phyloP scores from a whole-genome alignment of 64 coral and sea anemone species.

The Pocillopora verrucosa region DNA sequence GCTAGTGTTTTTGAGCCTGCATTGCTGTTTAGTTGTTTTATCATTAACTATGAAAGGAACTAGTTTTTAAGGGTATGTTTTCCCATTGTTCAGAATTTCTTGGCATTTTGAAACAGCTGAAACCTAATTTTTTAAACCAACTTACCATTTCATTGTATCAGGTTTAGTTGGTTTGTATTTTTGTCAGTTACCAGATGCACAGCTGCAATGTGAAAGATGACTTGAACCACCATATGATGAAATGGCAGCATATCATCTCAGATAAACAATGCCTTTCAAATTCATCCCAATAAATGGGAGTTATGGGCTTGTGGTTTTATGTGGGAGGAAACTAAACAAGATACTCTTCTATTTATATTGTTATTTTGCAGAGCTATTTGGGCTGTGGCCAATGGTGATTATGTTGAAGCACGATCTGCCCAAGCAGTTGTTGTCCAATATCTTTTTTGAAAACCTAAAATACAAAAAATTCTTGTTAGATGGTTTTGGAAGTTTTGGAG shows the following conservation, averaged over 20 bases:
- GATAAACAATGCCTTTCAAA: slow-evolving; percentile 4
- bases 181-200: slow-evolving; percentile 85
- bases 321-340: not conserved
- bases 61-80: too few relatives aligned
- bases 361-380: slow-evolving; percentile 68
- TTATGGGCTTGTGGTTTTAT: not conserved
- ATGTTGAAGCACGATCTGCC: slow-evolving; percentile 73
- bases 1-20: too few relatives aligned
- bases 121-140: not conserved
- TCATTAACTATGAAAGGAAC: too few relatives aligned
- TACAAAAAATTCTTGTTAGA: too few relatives aligned
- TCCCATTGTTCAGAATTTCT: too few relatives aligned
- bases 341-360: not conserved
- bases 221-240: slow-evolving; percentile 94
- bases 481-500: too few relatives aligned
- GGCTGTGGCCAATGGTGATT: slow-evolving; percentile 82
- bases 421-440: slow-evolving; percentile 82
- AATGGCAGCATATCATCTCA: slow-evolving; percentile 79
- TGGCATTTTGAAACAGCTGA: too few relatives aligned
- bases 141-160: not conserved
- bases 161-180: too few relatives aligned
- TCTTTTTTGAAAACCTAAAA: slow-evolving; percentile 38
- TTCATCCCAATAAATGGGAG: not conserved
- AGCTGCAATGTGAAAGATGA: slow-evolving; percentile 74
- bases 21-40: too few relatives aligned